Conservation (phyloP, 2,888 invertebrate genomes). For the Agapostemon virescens region DNA sequence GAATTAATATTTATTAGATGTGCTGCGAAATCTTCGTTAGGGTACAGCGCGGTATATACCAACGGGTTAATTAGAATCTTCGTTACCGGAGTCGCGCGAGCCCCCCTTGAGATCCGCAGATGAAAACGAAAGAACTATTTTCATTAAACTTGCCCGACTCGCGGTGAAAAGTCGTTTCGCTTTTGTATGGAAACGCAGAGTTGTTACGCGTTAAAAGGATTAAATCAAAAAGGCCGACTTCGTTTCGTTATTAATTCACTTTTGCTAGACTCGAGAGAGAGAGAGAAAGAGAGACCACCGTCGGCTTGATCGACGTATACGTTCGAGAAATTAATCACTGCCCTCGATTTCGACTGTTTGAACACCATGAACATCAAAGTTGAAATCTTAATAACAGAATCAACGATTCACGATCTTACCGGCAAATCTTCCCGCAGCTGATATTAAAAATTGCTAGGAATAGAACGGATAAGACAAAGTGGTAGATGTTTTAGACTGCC, state of each 20-base stretch:
- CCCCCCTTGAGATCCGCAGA: conserved; percentile 66
- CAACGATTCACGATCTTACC: neutral
- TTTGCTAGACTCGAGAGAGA: conserved; percentile 46
- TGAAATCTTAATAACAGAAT: neutral
- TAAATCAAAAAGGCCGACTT: conserved; percentile 53
- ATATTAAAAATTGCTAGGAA: neutral
- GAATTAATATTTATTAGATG: conserved; percentile 5
- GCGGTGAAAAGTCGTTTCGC: conserved; percentile 68
- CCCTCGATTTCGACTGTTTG: conserved; percentile 38
- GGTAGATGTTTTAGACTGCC: neutral
- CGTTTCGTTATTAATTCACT: conserved; percentile 66
- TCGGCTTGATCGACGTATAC: conserved; percentile 46
- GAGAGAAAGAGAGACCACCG: no score
- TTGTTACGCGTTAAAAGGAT: conserved; percentile 65
- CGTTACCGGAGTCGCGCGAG: conserved; percentile 69
- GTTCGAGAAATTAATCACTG: conserved; percentile 2
- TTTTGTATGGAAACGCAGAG: conserved; percentile 62
- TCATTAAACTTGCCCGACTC: conserved; percentile 74
- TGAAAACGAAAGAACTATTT: conserved; percentile 77
- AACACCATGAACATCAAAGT: neutral
- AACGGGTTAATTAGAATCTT: conserved; percentile 71
- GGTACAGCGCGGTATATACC: neutral
- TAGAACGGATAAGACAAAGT: neutral
- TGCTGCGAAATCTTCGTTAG: neutral
- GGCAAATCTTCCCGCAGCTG: neutral